Evolutionary conservation across 1,140 invertebrate genomes (phyloP).

Genomic region (Brachionus angularis): DNA sequence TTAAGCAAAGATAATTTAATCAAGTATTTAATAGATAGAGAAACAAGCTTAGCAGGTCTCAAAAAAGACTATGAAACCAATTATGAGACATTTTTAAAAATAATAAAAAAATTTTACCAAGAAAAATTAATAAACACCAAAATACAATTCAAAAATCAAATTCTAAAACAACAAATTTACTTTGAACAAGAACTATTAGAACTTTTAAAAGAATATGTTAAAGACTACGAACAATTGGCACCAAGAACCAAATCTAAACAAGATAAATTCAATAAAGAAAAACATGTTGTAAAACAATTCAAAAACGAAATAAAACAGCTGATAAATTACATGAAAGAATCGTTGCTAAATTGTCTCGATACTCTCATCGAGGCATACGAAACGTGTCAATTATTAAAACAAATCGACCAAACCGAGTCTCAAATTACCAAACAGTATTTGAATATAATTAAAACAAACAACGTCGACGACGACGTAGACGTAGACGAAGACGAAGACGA

Average conservation of each 20-base stretch:
- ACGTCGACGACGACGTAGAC: too few relatives aligned
- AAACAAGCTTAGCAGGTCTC: background rate
- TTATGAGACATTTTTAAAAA: background rate
- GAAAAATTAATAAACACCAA: conserved; percentile 19
- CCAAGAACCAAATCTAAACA: conserved; percentile 7
- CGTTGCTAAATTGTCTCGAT: conserved; percentile 11
- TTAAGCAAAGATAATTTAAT: conserved; percentile 10
- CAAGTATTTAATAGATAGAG: background rate
- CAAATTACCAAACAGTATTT: too few relatives aligned
- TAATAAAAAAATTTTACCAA: background rate
- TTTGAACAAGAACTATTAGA: conserved; percentile 32
- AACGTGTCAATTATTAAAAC: conserved; percentile 32
- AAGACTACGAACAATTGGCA: background rate
- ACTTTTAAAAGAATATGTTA: conserved; percentile 33
- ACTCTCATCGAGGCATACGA: conserved; percentile 31
- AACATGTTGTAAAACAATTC: conserved; percentile 30
- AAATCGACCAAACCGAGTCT: background rate
- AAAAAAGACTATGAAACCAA: conserved; percentile 25
- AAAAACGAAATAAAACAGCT: conserved; percentile 13
- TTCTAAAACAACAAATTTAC: conserved; percentile 41
- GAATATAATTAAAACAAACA: too few relatives aligned
- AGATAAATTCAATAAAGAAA: background rate
- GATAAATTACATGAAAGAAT: conserved; percentile 33
- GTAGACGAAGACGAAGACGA: too few relatives aligned
- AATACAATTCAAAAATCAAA: conserved; percentile 39